These are phyloP conservation scores for Noctilio leporinus DNA, from an alignment of 2,113 vertebrate genomes.

Conservation along the genomic window DNA sequence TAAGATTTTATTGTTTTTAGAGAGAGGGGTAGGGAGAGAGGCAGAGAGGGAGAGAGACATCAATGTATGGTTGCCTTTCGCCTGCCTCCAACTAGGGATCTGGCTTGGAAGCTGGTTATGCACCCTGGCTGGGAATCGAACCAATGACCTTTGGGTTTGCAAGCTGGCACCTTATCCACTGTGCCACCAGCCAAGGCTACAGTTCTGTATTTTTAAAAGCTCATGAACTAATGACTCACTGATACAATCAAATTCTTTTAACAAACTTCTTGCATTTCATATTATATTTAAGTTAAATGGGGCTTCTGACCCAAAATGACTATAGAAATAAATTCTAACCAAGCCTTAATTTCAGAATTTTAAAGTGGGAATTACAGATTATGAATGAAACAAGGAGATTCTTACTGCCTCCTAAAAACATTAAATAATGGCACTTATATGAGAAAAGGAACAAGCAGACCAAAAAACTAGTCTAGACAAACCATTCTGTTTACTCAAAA, in stretches of 20 bases:
- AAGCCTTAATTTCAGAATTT: background rate
- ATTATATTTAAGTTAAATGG: background rate
- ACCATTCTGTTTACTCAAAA: background rate
- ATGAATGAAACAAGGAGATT: conserved; percentile 6
- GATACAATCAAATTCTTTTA: background rate
- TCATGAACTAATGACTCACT: background rate
- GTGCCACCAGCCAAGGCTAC: no score
- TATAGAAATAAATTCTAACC: background rate
- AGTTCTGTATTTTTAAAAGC: conserved; percentile 2
- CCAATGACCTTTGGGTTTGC: no score
- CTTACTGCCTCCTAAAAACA: background rate
- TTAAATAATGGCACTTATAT: background rate
- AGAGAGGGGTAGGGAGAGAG: no score
- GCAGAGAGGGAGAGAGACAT: no score
- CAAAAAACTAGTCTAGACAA: background rate
- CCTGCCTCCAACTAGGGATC: no score
- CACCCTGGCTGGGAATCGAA: no score
- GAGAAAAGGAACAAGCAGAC: background rate
- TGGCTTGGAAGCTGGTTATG: no score
- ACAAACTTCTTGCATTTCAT: background rate
- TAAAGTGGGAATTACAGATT: background rate
- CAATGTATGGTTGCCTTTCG: no score
- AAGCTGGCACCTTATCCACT: no score
- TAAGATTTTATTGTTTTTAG: no score
- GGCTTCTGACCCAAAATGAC: background rate